Conservation (phyloP, 1,140 invertebrate genomes). For the Patella vulgata region DNA sequence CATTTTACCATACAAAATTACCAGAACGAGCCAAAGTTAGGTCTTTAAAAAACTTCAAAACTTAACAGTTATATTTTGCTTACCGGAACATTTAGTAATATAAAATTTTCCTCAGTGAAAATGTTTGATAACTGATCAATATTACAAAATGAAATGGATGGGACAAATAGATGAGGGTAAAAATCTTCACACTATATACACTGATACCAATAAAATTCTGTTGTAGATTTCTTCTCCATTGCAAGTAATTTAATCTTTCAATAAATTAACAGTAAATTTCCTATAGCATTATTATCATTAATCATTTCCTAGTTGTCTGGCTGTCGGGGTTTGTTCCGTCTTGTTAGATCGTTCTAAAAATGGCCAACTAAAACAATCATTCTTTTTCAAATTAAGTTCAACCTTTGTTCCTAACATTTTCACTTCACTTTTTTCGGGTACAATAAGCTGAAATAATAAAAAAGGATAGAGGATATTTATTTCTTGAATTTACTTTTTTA, state of each 20-base stretch:
- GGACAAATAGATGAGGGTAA: background rate
- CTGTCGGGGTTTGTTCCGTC: no score
- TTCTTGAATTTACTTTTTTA: background rate
- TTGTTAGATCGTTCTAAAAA: conserved; percentile 29
- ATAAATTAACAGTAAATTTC: background rate
- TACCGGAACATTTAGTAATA: no score
- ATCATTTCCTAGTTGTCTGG: no score
- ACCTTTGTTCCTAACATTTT: conserved; percentile 92
- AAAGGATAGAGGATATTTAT: background rate
- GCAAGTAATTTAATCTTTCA: background rate
- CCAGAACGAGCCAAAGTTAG: no score
- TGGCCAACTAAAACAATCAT: conserved; percentile 82
- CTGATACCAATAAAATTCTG: background rate
- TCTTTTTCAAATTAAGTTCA: conserved; percentile 93
- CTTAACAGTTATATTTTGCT: no score
- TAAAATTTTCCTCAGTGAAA: no score
- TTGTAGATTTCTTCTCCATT: background rate
- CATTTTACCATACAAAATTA: no score
- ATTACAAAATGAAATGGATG: no score
- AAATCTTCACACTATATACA: no score
- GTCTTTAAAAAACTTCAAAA: no score
- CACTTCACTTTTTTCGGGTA: conserved; percentile 73
- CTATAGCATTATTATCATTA: background rate
- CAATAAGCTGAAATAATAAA: conserved; percentile 58
- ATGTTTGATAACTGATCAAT: no score